Conservation (phyloP, 2,888 invertebrate genomes). For the Oegoconia quadripuncta region DNA sequence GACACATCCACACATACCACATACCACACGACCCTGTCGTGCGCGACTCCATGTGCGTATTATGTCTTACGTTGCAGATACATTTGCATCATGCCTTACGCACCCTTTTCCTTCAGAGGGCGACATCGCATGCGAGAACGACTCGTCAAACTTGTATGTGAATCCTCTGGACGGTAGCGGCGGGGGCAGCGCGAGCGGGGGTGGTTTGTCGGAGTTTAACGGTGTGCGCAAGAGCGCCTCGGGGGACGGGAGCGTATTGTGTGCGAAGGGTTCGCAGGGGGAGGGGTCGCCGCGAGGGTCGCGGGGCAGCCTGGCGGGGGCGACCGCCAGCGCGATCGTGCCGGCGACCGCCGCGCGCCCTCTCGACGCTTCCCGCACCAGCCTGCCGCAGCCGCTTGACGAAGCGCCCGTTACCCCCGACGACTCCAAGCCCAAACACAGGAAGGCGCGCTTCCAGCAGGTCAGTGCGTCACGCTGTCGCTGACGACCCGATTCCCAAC, state of each 20-base stretch:
- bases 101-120: constrained; percentile 95
- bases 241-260: constrained; percentile 85
- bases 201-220: constrained; percentile 60
- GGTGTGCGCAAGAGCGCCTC: constrained; percentile 89
- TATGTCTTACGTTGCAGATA: constrained; percentile 89
- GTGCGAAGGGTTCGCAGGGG: constrained; percentile 78
- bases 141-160: constrained; percentile 92
- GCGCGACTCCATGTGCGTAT: constrained; percentile 69
- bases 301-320: constrained; percentile 60
- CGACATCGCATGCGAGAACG: constrained; percentile 84
- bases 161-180: constrained; percentile 89
- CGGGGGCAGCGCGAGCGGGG: constrained; percentile 54
- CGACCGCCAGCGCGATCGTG: constrained; percentile 13
- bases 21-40: constrained; percentile 19
- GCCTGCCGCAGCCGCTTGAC: constrained; percentile 61
- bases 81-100: constrained; percentile 97
- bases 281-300: constrained; percentile 71
- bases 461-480: constrained; percentile 51
- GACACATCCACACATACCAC: constrained; percentile 3
- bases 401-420: constrained; percentile 61
- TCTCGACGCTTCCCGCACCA: constrained; percentile 63
- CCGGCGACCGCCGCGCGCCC: constrained; percentile 28
- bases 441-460: constrained; percentile 92
- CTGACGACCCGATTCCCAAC: not conserved
- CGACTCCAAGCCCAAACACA: constrained; percentile 85